Base-by-base conservation (phyloP, 1,140 invertebrate genomes). In the Ditylenchus dipsaci region DNA sequence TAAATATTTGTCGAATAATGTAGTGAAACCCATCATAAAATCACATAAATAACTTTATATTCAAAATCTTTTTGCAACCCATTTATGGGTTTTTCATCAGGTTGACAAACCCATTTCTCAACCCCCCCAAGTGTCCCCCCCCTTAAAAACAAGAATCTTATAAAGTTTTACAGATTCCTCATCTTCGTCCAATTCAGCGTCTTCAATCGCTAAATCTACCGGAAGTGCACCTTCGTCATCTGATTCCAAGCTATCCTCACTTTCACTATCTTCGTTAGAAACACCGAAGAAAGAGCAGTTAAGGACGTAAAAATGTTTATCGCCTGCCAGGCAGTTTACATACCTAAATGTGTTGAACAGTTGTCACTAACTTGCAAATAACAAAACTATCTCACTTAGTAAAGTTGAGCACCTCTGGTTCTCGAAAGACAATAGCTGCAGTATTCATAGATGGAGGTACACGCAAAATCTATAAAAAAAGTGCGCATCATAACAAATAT, bases 331-430 rank as follows among this genome's bases (percentile, higher is more conserved):
- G 29, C 57, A 58, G 42, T 79, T 76, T 5, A 79, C 29, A 61
- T 76, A 53, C 15, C 33, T 38, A 38, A 38, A 38, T 38, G 11
- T 5, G 33, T 38, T 5, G 3, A 38, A 38, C 11, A 3, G 33
- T 38, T 38, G n/a, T n/a, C n/a, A n/a, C n/a, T n/a, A n/a, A n/a
- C 11, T 38, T 38, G 3, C 11, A 38, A 38, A 38, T 38, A 38
- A 38, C 33, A 5, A 11, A 38, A 3, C 3, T 5, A 38, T 11
- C 11, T 38, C 11, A 76, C 56, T 76, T 76, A 0, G 63, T 75
- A 66, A 76, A 76, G 30, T 76, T 76, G 17, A 76, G 26, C n/a
- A 76, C 67, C 21, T 77, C 71, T 11, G 77, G 76, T 64, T 76
- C 76, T 15, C 75, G 73, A 63, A 78, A 76, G 26, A 78, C 67